These are phyloP conservation scores for Drosophila arizonae DNA, from an alignment of 1,140 invertebrate species.

Conservation along the genomic window DNA sequence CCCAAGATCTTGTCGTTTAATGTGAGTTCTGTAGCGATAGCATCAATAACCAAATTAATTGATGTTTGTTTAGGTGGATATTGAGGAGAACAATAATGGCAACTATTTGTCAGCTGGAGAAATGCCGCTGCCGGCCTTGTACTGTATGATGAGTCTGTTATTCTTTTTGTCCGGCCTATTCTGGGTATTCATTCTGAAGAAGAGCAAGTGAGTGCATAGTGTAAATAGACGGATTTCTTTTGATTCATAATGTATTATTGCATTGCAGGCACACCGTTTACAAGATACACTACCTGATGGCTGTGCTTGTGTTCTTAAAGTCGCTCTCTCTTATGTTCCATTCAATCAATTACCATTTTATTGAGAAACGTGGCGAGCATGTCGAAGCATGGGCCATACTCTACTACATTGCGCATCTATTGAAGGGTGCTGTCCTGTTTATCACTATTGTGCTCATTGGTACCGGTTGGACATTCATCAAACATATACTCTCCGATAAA, in stretches of 20 bases:
- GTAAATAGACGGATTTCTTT: background rate
- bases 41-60: conserved; percentile 6
- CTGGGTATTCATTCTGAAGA: conserved; percentile 95
- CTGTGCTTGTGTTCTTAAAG: conserved; percentile 95
- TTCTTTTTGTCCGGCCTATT: conserved; percentile 95
- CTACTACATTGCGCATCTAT: conserved; percentile 97
- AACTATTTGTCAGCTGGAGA: conserved; percentile 98
- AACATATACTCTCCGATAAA: conserved; percentile 97
- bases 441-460: conserved; percentile 98
- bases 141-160: conserved; percentile 94
- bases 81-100: conserved; percentile 91
- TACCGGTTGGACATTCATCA: conserved; percentile 99
- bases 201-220: conserved; percentile 87
- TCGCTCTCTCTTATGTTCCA: conserved; percentile 96
- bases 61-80: conserved; percentile 87
- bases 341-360: conserved; percentile 98
- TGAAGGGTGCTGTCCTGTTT: conserved; percentile 97
- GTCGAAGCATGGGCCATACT: conserved; percentile 98
- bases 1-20: conserved; percentile 82
- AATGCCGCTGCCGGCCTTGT: conserved; percentile 96
- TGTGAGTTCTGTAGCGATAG: conserved; percentile 60
- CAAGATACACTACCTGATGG: conserved; percentile 99
- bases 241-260: background rate
- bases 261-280: conserved; percentile 90
- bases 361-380: conserved; percentile 96